A percentile compares a stretch with the other conserved stretches of the same genome.
Conservation (phyloP, 2,797 vertebrate genomes). For the Meda fulgida region DNA sequence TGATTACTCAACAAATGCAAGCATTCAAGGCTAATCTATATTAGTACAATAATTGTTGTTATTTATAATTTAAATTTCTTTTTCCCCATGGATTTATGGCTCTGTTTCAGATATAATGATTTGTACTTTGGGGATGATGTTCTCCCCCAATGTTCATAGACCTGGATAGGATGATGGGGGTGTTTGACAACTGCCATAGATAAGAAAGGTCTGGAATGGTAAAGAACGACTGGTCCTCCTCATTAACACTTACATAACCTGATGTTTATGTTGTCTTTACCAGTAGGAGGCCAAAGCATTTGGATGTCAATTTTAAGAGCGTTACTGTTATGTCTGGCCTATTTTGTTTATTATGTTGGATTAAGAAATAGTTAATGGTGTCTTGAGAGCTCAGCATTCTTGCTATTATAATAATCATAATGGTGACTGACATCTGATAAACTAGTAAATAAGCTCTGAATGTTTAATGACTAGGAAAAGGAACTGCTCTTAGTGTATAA, state of each 20-base stretch:
- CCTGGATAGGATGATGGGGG: background rate
- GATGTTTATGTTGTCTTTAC: background rate
- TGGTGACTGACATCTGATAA: constrained; percentile 19
- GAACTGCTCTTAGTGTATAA: background rate
- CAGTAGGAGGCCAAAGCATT: background rate
- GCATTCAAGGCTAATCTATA: background rate
- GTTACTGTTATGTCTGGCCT: background rate
- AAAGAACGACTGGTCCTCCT: background rate
- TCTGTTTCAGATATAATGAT: background rate
- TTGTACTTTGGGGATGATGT: background rate
- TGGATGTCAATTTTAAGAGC: background rate
- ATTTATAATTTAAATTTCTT: background rate
- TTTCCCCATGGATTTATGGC: background rate
- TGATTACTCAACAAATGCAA: background rate
- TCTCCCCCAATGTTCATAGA: too few species aligned
- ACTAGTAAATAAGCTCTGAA: background rate
- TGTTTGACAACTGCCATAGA: background rate
- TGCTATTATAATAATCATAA: background rate
- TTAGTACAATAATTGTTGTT: background rate
- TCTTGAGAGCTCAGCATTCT: background rate
- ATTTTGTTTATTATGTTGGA: background rate
- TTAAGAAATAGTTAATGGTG: background rate
- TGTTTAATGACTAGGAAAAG: constrained; percentile 28
- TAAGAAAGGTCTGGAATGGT: background rate
- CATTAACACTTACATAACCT: too few species aligned